Evolutionary conservation across 2,888 invertebrate species (phyloP).

Genomic region (Endotricha flammealis): DNA sequence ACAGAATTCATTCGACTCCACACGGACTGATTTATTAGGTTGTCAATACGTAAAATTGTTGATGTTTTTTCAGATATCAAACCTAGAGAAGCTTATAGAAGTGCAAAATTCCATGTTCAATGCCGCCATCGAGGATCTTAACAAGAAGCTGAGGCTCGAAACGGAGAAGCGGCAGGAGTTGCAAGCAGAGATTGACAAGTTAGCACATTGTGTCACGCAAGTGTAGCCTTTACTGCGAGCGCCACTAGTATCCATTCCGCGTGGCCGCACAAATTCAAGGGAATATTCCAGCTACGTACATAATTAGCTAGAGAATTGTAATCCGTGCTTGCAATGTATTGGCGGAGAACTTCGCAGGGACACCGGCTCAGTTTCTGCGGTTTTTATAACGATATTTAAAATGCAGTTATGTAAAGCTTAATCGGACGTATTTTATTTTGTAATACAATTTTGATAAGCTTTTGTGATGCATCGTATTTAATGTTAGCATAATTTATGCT

Average conservation of each 20-base stretch:
- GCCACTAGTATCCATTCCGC: slow-evolving; percentile 23
- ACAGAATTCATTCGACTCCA: no score
- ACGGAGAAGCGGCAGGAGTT: slow-evolving; percentile 80
- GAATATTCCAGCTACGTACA: slow-evolving; percentile 41
- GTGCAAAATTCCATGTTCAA: slow-evolving; percentile 78
- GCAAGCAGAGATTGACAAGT: slow-evolving; percentile 82
- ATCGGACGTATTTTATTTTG: slow-evolving; percentile 41
- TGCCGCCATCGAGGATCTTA: slow-evolving; percentile 81
- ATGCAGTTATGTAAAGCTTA: slow-evolving; percentile 22
- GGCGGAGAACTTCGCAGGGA: no score
- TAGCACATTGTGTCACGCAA: slow-evolving; percentile 84
- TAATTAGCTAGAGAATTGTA: slow-evolving; percentile 7
- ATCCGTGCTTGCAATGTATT: not conserved
- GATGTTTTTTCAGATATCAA: slow-evolving; percentile 61
- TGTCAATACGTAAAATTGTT: no score
- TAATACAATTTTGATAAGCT: slow-evolving; percentile 39
- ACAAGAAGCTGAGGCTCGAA: slow-evolving; percentile 79
- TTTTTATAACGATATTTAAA: slow-evolving; percentile 6
- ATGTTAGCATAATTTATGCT: slow-evolving; percentile 13
- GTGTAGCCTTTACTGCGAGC: slow-evolving; percentile 66
- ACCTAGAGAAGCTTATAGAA: slow-evolving; percentile 78
- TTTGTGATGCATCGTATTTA: slow-evolving; percentile 29
- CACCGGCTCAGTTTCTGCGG: not conserved
- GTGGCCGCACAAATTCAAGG: slow-evolving; percentile 23
- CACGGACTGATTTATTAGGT: no score